Base-by-base conservation (phyloP, 2,888 invertebrate species). In the Augochlorella aurata region DNA sequence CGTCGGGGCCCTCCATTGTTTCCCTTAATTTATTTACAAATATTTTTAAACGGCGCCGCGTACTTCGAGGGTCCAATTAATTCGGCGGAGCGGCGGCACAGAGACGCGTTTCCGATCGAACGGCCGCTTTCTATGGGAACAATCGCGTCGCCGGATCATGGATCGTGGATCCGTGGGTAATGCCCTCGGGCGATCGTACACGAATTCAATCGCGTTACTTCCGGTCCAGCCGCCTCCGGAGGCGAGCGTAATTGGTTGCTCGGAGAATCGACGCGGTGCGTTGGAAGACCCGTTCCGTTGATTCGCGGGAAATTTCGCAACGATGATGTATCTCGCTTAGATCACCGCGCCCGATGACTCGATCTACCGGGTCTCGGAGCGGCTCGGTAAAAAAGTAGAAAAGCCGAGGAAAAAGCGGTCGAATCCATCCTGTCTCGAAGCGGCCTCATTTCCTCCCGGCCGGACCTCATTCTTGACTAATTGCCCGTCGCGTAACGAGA, bases 401-500 rank as follows among this genome's bases (percentile, higher is more conserved):
- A 74, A 69, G 16, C 21, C n/a, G 47, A n/a, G 12, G 67, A 74
- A 71, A 65, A 71, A 16, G 24, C 29, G 10, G 16, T 54, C n/a
- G 45, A 61, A 68, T 73, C 52, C 18, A 52, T 71, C 68, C 66
- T 66, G 65, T 29, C 69, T 7, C 45, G 52, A 61, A 61, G 65
- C 74, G 24, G 58, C 65, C 68, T 68, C 49, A 58, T 71, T 74
- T 82, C 80, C 69, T 54, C 44, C 65, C 47, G 50, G 24, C 1
- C 47, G 71, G 5, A 8, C 7, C 4, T n/a, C 49, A 12, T 12
- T 29, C 24, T 71, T 61, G 84, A 84, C 86, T 90, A 91, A 90
- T 91, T 90, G 88, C 88, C 87, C 85, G 85, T 79, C 85, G 86
- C 88, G 90, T 89, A 91, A 91, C 89, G 89, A 89, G 84, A 85